phyloP scores from a whole-genome alignment of 2,113 vertebrate genomes.

The Aix galericulata region DNA sequence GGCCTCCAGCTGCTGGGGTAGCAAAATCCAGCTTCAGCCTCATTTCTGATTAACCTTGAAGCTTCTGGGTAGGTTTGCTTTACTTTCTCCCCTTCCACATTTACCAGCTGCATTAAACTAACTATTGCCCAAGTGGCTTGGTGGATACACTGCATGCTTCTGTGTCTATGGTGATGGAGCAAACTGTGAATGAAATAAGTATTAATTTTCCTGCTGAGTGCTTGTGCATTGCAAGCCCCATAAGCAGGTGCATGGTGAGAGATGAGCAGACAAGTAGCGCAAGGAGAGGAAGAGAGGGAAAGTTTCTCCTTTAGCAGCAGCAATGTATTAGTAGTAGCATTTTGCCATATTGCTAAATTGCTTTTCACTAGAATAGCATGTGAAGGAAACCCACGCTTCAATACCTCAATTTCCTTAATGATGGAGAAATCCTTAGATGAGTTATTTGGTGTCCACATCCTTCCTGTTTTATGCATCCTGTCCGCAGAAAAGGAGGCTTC shows the following conservation, averaged over 20 bases:
- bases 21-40: neutral
- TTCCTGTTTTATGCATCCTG: conserved; percentile 75
- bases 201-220: neutral
- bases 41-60: neutral
- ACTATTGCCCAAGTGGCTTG: neutral
- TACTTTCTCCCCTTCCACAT: neutral
- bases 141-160: neutral
- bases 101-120: neutral
- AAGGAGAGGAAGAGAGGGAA: conserved; percentile 43
- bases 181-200: neutral
- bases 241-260: conserved; percentile 25
- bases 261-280: neutral
- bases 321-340: neutral
- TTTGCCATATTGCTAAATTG: conserved; percentile 6
- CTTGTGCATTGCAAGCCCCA: neutral
- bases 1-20: neutral
- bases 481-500: conserved; percentile 32
- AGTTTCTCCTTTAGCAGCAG: conserved; percentile 2
- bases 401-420: conserved; percentile 52
- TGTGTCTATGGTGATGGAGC: neutral
- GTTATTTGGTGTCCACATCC: conserved; percentile 64
- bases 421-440: conserved; percentile 68
- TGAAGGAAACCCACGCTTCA: conserved; percentile 28
- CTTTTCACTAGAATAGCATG: conserved; percentile 30
- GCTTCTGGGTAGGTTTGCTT: neutral